These are phyloP conservation scores for Helicoverpa assulta DNA, from an alignment of 2,888 invertebrate genomes.

Conservation along the genomic window DNA sequence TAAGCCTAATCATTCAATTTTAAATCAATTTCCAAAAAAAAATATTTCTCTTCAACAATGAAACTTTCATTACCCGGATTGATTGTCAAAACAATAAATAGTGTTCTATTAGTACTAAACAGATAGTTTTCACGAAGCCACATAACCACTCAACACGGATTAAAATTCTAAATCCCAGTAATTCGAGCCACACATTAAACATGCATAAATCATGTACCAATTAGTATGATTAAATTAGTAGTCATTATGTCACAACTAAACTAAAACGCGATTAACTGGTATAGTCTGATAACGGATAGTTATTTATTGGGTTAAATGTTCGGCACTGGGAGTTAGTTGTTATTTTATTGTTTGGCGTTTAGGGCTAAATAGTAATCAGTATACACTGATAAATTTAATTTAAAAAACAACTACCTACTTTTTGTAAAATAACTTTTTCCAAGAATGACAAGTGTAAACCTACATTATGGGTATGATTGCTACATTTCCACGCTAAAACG, in stretches of 20 bases:
- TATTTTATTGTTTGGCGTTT: background rate
- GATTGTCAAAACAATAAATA: too few species aligned
- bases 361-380: too few species aligned
- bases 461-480: too few species aligned
- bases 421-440: too few species aligned
- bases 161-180: background rate
- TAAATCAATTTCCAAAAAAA: too few species aligned
- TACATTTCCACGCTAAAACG: too few species aligned
- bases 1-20: too few species aligned
- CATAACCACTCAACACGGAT: background rate
- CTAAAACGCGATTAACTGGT: constrained; percentile 60
- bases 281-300: constrained; percentile 13
- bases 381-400: too few species aligned
- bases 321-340: background rate
- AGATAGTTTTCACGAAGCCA: background rate
- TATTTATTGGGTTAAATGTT: constrained; percentile 4
- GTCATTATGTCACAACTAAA: constrained; percentile 60
- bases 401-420: too few species aligned
- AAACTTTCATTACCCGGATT: too few species aligned
- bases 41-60: too few species aligned
- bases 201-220: constrained; percentile 9
- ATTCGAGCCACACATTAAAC: constrained; percentile 15
- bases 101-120: background rate
- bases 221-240: constrained; percentile 41
- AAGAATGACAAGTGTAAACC: too few species aligned